Evolutionary conservation across 2,113 vertebrate species (phyloP), one percentile per base, ranked within the genome.

Genomic region (Catharus fuscescens): DNA sequence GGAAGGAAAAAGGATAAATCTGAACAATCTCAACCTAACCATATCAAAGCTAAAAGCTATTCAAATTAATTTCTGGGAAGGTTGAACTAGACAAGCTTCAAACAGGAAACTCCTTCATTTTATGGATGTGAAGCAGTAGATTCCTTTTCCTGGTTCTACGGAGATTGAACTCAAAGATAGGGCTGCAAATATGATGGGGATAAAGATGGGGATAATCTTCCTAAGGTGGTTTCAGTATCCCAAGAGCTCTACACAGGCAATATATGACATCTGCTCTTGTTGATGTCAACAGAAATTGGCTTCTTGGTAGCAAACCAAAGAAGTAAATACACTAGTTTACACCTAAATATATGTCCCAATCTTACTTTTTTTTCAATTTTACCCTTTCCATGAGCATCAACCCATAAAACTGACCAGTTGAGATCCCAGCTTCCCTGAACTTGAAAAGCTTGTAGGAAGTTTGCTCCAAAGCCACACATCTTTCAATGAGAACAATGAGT

Each of bases 401-500:
- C 32, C 61, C n/a, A 77, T 74, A 38, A 74, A 91, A 64, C 10
- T 64, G 80, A 86, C 80, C 74, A 34, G 12, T 1, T 66, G 64
- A 64, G 31, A 80, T 20, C 20, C 16, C 19, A 76, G 2, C 20
- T 90, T 60, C n/a, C 47, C 40, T 61, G 34, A 65, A 88, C 28
- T 71, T 92, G n/a, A n/a, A 74, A 90, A 79, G 16, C 52, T 56
- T 36, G 56, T 31, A 28, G 34, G 45, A 88, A 80, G 52, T 71
- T 88, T 34, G 8, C 44, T 72, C 66, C 69, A 67, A 12, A 86
- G 36, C 80, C 72, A 40, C n/a, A 32, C 23, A 73, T 88, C 53
- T 60, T 53, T 67, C 71, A 12, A 10, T 0, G 9, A 76, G 88
- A 93, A 96, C 91, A 95, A 96, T 95, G 85, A 80, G 44, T 56